Evolutionary conservation across 2,113 vertebrate species (phyloP), one percentile per base, ranked within the genome.

Genomic region (Xiphophorus maculatus): DNA sequence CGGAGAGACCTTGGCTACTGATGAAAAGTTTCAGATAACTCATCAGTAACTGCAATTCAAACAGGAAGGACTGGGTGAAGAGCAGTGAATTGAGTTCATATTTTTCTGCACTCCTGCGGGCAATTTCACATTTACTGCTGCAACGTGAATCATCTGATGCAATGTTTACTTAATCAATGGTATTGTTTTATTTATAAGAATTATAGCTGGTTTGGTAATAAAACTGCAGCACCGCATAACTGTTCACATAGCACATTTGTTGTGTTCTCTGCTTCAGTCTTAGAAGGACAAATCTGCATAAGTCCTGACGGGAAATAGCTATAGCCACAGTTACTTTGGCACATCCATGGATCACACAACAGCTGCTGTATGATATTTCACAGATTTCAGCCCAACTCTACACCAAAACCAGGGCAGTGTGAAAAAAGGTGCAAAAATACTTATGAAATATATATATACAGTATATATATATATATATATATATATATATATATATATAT

Each of bases 381-480:
- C 86, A 84, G 81, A 86, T 87, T 85, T 79, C 75, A 69, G 54
- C 76, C 37, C 5, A 85, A 75, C 73, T 62, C 74, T 61, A 66
- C 76, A 87, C 80, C 76, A 85, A 74, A 89, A 83, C 28, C 83
- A 71, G 40, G 70, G 25, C 77, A 85, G 84, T 85, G 83, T 85
- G 80, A 86, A 77, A 84, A 79, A 84, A 85, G 72, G 77, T 80
- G 81, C 90, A 71, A 92, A 92, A 90, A 82, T 87, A 91, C 89
- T 88, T 85, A 87, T 85, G 82, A 35, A n/a, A 89, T 80, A 88
- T 87, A 88, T 84, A 91, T 61, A 78, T 66, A n/a, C n/a, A n/a
- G n/a, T 66, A 79, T 82, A 85, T 54, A 10, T 54, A 54, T 25
- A 54, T 25, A 37, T n/a, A 83, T 73, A 73, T 85, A 85, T 66